Evolutionary conservation across 2,888 invertebrate species (phyloP).

Genomic region (Amphipyra tragopoginis): DNA sequence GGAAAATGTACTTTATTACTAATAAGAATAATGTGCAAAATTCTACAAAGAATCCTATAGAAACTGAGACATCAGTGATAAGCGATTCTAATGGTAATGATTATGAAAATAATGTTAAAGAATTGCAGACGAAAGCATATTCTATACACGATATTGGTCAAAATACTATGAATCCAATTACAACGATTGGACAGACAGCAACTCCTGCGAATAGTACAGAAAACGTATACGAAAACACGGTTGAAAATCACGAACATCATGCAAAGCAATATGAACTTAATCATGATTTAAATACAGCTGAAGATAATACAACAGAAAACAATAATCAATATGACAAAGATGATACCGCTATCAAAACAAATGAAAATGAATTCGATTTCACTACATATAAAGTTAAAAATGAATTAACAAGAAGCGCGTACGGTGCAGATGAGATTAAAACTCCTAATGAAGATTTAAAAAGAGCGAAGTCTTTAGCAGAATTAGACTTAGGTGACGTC

Average conservation of each 20-base stretch:
- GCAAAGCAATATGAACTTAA: slow-evolving; percentile 14
- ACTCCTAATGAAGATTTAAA: slow-evolving; percentile 56
- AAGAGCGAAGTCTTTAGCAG: slow-evolving; percentile 71
- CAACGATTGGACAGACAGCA: not conserved
- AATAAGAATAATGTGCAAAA: slow-evolving; percentile 19
- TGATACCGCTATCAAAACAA: not conserved
- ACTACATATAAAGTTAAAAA: slow-evolving; percentile 4
- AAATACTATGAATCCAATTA: slow-evolving; percentile 8
- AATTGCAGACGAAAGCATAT: slow-evolving; percentile 19
- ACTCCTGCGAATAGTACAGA: slow-evolving; percentile 6
- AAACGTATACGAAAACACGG: slow-evolving; percentile 6
- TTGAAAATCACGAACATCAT: slow-evolving; percentile 1
- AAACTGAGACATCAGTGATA: slow-evolving; percentile 18
- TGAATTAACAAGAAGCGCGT: slow-evolving; percentile 27
- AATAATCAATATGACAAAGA: not conserved
- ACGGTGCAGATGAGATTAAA: slow-evolving; percentile 23
- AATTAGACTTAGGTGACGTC: slow-evolving; percentile 71
- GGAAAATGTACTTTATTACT: slow-evolving; percentile 45
- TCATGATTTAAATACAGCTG: not conserved
- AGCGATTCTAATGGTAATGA: not conserved
- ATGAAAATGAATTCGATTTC: slow-evolving; percentile 24
- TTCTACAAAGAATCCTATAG: slow-evolving; percentile 12
- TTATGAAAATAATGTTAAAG: slow-evolving; percentile 21
- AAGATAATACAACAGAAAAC: not conserved
- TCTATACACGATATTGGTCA: slow-evolving; percentile 9